These are phyloP conservation scores for Sminthurinus signatus DNA, from an alignment of 1,140 invertebrate genomes.

Conservation along the genomic window DNA sequence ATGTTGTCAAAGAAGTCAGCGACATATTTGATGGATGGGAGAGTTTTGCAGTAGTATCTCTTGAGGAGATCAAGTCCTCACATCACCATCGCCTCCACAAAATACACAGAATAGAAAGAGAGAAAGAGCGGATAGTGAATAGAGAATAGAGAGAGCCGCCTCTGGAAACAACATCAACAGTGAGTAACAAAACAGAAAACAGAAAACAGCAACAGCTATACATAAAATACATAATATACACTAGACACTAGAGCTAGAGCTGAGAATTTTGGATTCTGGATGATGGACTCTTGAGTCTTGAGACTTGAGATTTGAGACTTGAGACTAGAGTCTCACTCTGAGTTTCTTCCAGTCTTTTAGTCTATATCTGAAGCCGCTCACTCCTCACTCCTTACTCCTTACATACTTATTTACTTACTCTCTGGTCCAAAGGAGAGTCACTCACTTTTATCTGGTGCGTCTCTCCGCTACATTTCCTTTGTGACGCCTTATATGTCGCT, in stretches of 20 bases:
- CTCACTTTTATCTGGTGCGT: slow-evolving; percentile 2
- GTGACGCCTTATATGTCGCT: slow-evolving; percentile 19
- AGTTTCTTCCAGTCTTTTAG: background rate
- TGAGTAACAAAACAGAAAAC: too few relatives aligned
- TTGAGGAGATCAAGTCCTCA: slow-evolving; percentile 35
- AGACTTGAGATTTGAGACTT: too few relatives aligned
- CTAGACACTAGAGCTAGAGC: too few relatives aligned
- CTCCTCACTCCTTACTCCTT: too few relatives aligned
- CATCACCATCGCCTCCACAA: slow-evolving; percentile 22
- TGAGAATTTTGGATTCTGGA: too few relatives aligned
- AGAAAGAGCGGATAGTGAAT: too few relatives aligned
- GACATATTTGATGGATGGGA: slow-evolving; percentile 40
- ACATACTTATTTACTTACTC: background rate
- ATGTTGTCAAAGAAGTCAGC: slow-evolving; percentile 37
- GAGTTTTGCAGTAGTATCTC: slow-evolving; percentile 37
- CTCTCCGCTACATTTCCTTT: slow-evolving; percentile 13
- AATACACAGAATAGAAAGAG: too few relatives aligned
- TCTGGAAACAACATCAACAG: slow-evolving; percentile 12
- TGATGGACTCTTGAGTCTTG: too few relatives aligned
- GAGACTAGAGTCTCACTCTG: too few relatives aligned
- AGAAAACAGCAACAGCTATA: background rate
- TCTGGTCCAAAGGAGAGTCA: background rate
- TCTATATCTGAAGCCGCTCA: background rate
- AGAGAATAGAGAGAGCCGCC: too few relatives aligned
- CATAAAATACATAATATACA: too few relatives aligned